Base-by-base conservation (phyloP, 2,797 vertebrate species). In the Acipenser oxyrinchus region DNA sequence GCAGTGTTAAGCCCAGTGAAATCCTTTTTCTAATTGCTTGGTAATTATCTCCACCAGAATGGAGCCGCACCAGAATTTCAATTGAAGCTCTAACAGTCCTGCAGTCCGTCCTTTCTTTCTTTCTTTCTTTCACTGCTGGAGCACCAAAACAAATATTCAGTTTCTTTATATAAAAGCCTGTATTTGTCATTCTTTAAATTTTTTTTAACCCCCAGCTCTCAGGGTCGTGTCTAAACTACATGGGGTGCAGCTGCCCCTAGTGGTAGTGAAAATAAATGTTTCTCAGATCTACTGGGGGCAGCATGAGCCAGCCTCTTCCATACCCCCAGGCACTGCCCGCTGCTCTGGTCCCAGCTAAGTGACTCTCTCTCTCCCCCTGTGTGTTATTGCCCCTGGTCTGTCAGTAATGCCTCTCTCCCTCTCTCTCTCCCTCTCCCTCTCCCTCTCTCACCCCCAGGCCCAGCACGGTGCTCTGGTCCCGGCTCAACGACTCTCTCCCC, bases 401-500 rank as follows among this genome's bases (percentile, higher is more conserved):
- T 12, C 58, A 1, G 2, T 60, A 10, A 6, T 9, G 15, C 12
- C 3, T 60, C 37, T n/a, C 23, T 50, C n/a, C 51, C 52, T n/a
- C n/a, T n/a, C n/a, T n/a, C n/a, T n/a, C n/a, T n/a, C n/a, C n/a
- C n/a, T n/a, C n/a, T n/a, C n/a, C n/a, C n/a, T n/a, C n/a, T n/a
- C n/a, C n/a, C n/a, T n/a, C n/a, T n/a, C n/a, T n/a, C n/a, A n/a
- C n/a, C 51, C 51, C 8, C 75, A 95, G 93, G 77, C 94, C 93
- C 37, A 83, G 82, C 70, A 85, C 87, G 79, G 92, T 93, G 70
- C 86, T 85, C 75, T 95, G 94, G 94, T 92, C 88, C 70, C 90
- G 92, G 71, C 93, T 93, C 48, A 96, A 96, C 2, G 93, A 95
- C 68, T 87, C 91, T 49, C 80, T 95, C 74, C n/a, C 94, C 0